Base-by-base conservation (phyloP, 2,113 vertebrate species). In the Epinephelus cyanopodus region DNA sequence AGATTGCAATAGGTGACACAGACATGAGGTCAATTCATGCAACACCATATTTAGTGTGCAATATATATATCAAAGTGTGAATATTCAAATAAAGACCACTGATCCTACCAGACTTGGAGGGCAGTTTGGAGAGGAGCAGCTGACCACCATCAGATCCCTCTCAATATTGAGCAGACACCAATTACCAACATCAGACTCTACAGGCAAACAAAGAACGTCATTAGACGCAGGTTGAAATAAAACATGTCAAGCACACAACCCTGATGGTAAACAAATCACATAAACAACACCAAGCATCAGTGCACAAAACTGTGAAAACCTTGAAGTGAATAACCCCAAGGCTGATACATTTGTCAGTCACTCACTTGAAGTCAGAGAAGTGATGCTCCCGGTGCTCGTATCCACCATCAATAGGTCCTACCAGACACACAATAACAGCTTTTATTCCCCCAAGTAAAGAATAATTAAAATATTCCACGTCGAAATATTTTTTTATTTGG, bases 71-170 rank as follows among this genome's bases (percentile, higher is more conserved):
- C 5, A 74, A 61, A 69, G 29, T n/a, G 8, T 2, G 6, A 39
- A 66, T 19, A 11, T 5, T 25, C 0, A 29, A 67, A 61, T 18
- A 58, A 56, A 78, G 23, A 29, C 19, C n/a, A 37, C 17, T 25
- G 10, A 69, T 72, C 71, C 23, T 85, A 94, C 89, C 87, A 93
- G 82, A 57, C 60, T 84, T 3, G 96, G 97, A 3, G 97, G 98
- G 1, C 81, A 92, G 87, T 93, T 95, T 0, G 97, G 98, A 1
- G 98, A 96, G 0, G 96, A 99, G 90, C 95, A 97, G 85, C 95
- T 95, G 84, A 95, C 97, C 82, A 99, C 97, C 93, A 99, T 94
- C 74, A 99, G 91, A 89, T 99, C 96, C 83, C 92, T 93, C 79
- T 97, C 95, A 52, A 98, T 91, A 50, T 96, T 96, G 75, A 99